A percentile compares a stretch with the other conserved stretches of the same genome.
Conservation (phyloP, 2,797 vertebrate genomes). For the Pseudochirops corinnae region DNA sequence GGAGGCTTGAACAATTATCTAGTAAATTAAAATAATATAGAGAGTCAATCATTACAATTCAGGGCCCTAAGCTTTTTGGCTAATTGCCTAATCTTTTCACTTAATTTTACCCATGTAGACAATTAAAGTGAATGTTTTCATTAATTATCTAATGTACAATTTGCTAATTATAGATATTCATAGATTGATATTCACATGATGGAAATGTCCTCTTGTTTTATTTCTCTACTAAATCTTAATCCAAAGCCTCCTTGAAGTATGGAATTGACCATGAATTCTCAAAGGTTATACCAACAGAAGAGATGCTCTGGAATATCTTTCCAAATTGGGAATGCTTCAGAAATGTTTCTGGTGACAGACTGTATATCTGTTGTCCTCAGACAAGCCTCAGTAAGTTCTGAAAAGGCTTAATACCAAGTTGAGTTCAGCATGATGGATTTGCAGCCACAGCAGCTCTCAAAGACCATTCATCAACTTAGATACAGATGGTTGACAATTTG, state of each 20-base stretch:
- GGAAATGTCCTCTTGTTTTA: not conserved
- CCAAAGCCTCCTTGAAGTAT: not conserved
- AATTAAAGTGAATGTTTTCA: not conserved
- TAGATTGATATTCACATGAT: not conserved
- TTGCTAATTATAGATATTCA: not conserved
- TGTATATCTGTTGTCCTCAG: not conserved
- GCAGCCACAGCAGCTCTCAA: not conserved
- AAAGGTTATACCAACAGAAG: not conserved
- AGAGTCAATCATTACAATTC: not conserved
- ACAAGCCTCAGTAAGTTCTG: not conserved
- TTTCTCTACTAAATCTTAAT: not conserved
- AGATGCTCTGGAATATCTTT: not conserved
- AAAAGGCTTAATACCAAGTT: not conserved
- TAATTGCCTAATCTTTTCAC: not conserved
- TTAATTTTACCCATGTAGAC: not conserved
- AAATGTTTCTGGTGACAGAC: not conserved
- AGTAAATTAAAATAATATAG: not conserved
- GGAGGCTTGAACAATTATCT: not conserved
- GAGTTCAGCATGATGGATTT: not conserved
- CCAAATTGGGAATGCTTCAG: not conserved
- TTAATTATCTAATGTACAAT: not conserved
- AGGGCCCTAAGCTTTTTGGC: not conserved
- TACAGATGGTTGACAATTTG: not conserved
- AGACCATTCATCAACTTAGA: not conserved
- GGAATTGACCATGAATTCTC: not conserved